Evolutionary conservation across 2,888 invertebrate genomes (phyloP).

Genomic region (Thalpophila matura): DNA sequence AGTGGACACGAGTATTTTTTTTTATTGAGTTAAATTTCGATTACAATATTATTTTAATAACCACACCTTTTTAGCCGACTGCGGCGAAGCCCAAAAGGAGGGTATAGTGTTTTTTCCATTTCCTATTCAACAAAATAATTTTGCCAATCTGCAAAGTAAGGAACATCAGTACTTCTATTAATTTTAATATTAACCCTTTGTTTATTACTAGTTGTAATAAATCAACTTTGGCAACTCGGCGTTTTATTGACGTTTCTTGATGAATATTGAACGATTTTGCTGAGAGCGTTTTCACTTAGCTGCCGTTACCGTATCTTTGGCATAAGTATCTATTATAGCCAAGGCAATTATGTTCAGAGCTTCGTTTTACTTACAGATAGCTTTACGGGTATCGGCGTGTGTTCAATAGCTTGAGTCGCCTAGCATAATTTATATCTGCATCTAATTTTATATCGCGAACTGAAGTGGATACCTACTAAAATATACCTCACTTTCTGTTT

Average conservation of each 20-base stretch:
- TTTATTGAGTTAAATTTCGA: too few species aligned
- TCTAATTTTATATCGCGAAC: slow-evolving; percentile 72
- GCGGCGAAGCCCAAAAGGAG: too few species aligned
- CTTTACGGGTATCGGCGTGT: slow-evolving; percentile 73
- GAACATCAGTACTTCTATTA: neutral
- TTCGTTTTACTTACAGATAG: slow-evolving; percentile 73
- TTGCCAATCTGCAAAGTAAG: neutral
- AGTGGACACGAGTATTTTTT: too few species aligned
- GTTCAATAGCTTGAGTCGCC: slow-evolving; percentile 75
- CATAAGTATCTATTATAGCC: slow-evolving; percentile 80
- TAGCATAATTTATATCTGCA: slow-evolving; percentile 77
- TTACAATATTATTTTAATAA: too few species aligned
- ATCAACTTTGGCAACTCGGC: slow-evolving; percentile 53
- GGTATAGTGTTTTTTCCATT: too few species aligned
- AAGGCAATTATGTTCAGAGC: slow-evolving; percentile 83
- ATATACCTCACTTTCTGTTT: neutral
- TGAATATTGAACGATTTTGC: slow-evolving; percentile 77
- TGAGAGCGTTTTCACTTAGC: slow-evolving; percentile 68
- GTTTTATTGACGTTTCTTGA: slow-evolving; percentile 69
- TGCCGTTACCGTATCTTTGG: slow-evolving; percentile 59
- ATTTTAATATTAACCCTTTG: slow-evolving; percentile 20
- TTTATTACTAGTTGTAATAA: slow-evolving; percentile 43
- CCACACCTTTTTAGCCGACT: too few species aligned
- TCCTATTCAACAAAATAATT: too few species aligned
- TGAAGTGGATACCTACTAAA: neutral